These are phyloP conservation scores for Sceloporus undulatus DNA, from an alignment of 2,113 vertebrate species.

Conservation along the genomic window DNA sequence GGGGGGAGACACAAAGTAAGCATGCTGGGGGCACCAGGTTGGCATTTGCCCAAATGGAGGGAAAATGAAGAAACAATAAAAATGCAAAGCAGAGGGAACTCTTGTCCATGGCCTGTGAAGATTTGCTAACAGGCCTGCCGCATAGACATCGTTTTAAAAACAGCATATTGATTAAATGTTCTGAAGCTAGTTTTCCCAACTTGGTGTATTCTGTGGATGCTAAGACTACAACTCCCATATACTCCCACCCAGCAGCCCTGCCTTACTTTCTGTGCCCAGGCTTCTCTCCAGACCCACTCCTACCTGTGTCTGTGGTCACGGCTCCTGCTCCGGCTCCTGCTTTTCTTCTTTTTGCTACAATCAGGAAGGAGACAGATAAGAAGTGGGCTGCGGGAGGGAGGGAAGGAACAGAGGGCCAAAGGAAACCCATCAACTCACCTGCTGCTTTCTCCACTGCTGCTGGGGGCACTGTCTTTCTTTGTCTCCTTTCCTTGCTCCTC, in stretches of 20 bases:
- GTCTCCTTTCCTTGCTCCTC: constrained; percentile 64
- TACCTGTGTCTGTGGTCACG: constrained; percentile 70
- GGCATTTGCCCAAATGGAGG: no score
- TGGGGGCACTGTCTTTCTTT: constrained; percentile 54
- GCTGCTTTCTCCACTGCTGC: constrained; percentile 36
- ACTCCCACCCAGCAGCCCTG: not conserved
- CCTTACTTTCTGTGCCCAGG: not conserved
- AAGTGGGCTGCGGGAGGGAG: not conserved
- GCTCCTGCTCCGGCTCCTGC: constrained; percentile 66
- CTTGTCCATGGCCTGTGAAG: no score
- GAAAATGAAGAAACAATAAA: no score
- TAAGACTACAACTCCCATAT: not conserved
- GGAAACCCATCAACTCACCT: constrained; percentile 4
- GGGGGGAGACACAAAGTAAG: no score
- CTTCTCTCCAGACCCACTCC: not conserved
- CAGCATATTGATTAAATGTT: not conserved
- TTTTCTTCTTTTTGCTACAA: constrained; percentile 65
- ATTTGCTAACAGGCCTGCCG: no score
- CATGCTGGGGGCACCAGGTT: not conserved
- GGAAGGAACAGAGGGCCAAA: not conserved
- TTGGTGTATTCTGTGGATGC: no score
- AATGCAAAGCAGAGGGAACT: not conserved
- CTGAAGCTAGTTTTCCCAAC: not conserved
- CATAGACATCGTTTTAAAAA: not conserved
- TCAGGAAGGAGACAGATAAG: not conserved